These are phyloP conservation scores for Himalopsyche tibetana DNA, from an alignment of 2,888 invertebrate species.

Conservation along the genomic window DNA sequence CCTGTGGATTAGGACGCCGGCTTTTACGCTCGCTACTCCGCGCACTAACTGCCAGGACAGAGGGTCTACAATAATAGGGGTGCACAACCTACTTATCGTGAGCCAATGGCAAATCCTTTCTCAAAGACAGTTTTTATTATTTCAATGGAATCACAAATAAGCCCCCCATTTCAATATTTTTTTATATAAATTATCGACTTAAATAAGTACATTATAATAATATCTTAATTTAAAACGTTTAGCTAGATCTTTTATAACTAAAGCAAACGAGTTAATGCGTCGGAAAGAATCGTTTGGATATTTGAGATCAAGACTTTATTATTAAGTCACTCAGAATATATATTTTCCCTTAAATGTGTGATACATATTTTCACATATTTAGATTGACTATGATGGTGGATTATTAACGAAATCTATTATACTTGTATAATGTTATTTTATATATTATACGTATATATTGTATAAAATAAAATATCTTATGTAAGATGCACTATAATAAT, in stretches of 20 bases:
- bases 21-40: background rate
- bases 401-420: background rate
- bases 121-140: constrained; percentile 21
- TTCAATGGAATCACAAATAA: constrained; percentile 11
- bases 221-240: constrained; percentile 4
- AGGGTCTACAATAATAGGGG: constrained; percentile 28
- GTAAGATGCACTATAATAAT: constrained; percentile 14
- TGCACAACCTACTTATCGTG: constrained; percentile 34
- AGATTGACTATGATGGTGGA: background rate
- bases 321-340: background rate
- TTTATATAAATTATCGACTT: constrained; percentile 15
- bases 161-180: constrained; percentile 16
- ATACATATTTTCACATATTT: background rate
- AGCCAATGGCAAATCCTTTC: constrained; percentile 26
- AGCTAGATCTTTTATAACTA: constrained; percentile 14
- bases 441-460: constrained; percentile 6
- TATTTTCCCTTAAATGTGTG: background rate
- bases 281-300: background rate
- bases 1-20: constrained; percentile 2
- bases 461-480: constrained; percentile 11
- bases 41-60: background rate
- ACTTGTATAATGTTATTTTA: background rate
- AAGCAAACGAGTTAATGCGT: background rate
- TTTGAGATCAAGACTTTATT: background rate
- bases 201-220: constrained; percentile 1